Evolutionary conservation across 2,113 vertebrate species (phyloP).

Genomic region (Passer montanus): DNA sequence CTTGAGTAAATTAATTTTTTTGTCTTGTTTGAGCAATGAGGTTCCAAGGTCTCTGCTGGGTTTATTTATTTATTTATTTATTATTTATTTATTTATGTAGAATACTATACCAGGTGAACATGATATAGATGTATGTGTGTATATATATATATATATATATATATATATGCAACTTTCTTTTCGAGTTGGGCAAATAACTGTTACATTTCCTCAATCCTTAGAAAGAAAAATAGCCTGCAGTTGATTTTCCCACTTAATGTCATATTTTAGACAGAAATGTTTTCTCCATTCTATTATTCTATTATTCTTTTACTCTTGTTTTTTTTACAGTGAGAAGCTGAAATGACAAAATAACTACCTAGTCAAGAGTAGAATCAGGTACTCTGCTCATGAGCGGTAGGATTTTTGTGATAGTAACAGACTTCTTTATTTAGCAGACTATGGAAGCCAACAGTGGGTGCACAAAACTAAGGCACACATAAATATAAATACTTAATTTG

Average conservation of each 20-base stretch:
- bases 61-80: not conserved
- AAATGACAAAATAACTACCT: not conserved
- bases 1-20: not conserved
- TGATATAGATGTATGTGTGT: not conserved
- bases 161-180: not conserved
- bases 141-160: fast-evolving
- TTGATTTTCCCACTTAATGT: not conserved
- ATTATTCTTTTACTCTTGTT: not conserved
- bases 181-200: not conserved
- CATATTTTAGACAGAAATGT: not conserved
- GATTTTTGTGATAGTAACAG: not conserved
- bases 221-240: not conserved
- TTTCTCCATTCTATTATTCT: not conserved
- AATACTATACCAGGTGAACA: not conserved
- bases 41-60: not conserved
- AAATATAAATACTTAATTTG: not conserved
- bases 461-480: not conserved
- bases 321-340: not conserved
- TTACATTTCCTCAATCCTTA: not conserved
- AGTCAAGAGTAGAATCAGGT: not conserved
- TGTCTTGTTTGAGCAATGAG: not conserved
- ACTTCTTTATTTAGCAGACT: not conserved
- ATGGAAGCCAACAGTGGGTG: not conserved
- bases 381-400: not conserved
- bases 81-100: not conserved